Evolutionary conservation across 2,888 invertebrate genomes (phyloP).

Genomic region (Conomelus anceps): DNA sequence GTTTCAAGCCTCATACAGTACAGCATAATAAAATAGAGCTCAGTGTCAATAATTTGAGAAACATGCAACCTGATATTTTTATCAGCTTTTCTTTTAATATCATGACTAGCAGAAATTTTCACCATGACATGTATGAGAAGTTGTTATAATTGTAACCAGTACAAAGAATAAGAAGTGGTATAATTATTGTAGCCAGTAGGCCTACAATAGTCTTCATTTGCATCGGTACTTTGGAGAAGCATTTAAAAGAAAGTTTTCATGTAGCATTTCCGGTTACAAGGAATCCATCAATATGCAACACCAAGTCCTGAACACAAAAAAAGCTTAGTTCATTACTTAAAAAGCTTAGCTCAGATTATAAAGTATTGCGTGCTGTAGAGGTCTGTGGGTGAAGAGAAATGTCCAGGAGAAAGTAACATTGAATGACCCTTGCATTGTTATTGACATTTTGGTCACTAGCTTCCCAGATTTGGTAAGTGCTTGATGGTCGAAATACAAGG

Average conservation of each 20-base stretch:
- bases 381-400: background rate
- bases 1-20: background rate
- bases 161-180: background rate
- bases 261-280: background rate
- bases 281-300: background rate
- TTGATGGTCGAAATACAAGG: no score
- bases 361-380: no score
- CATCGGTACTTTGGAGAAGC: background rate
- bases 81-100: background rate
- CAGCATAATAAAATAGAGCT: no score
- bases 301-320: background rate
- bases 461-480: no score
- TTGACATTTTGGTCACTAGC: no score
- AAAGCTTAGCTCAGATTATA: no score
- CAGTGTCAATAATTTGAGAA: no score
- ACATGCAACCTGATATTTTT: background rate
- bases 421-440: no score
- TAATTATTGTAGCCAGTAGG: background rate
- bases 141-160: background rate
- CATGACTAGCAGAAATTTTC: background rate
- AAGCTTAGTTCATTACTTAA: background rate
- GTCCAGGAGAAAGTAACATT: no score
- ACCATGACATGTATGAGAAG: background rate
- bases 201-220: background rate
- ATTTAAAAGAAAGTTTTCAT: background rate